Conservation (phyloP, 2,797 vertebrate genomes). For the Diglossa cyanea region DNA sequence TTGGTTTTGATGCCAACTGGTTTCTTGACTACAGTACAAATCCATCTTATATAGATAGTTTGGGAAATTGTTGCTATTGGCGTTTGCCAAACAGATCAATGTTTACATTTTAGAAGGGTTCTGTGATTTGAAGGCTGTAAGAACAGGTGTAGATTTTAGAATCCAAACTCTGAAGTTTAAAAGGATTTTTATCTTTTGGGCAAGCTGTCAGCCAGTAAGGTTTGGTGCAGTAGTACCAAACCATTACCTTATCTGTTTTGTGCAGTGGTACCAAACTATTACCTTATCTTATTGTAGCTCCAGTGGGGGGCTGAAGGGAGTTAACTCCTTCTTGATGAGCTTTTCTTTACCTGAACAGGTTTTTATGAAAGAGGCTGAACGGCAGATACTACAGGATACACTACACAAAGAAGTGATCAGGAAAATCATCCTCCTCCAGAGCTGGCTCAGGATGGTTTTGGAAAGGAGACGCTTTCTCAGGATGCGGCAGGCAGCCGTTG, state of each 20-base stretch:
- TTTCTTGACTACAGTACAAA: neutral
- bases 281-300: neutral
- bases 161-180: neutral
- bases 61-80: neutral
- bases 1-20: neutral
- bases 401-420: slow-evolving; percentile 92
- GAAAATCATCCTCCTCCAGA: slow-evolving; percentile 93
- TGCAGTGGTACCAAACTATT: neutral
- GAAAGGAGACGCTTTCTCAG: slow-evolving; percentile 86
- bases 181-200: neutral
- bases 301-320: neutral
- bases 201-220: neutral
- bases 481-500: slow-evolving; percentile 78
- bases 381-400: slow-evolving; percentile 89
- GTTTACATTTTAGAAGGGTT: neutral
- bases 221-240: neutral
- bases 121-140: neutral
- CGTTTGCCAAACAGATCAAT: neutral
- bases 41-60: neutral
- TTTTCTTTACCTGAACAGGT: slow-evolving; percentile 75
- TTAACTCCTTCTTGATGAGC: neutral
- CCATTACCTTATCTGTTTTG: neutral
- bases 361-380: slow-evolving; percentile 91
- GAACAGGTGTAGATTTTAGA: neutral
- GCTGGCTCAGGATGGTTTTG: slow-evolving; percentile 86